These are phyloP conservation scores for Syngnathus floridae DNA, from an alignment of 2,113 vertebrate genomes.

Conservation along the genomic window DNA sequence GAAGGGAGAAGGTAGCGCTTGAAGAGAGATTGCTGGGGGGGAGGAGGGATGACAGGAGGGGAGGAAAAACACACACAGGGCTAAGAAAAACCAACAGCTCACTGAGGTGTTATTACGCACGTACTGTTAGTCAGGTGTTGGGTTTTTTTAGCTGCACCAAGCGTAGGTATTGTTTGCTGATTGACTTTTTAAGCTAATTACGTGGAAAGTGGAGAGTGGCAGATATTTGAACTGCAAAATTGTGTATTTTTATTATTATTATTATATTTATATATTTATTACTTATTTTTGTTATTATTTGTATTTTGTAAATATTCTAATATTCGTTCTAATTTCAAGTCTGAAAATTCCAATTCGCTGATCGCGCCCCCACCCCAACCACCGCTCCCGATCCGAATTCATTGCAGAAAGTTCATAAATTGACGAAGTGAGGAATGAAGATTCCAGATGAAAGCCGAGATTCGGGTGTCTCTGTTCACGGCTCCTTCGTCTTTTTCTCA, in stretches of 20 bases:
- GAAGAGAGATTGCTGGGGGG: slow-evolving; percentile 23
- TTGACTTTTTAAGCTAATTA: not conserved
- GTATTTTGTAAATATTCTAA: too few relatives aligned
- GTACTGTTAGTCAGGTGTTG: slow-evolving; percentile 54
- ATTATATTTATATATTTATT: too few relatives aligned
- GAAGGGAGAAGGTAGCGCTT: slow-evolving; percentile 45
- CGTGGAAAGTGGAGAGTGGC: too few relatives aligned
- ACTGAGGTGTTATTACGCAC: slow-evolving; percentile 70
- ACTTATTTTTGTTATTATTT: too few relatives aligned
- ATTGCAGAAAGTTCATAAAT: slow-evolving; percentile 53
- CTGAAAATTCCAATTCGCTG: too few relatives aligned
- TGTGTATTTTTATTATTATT: too few relatives aligned
- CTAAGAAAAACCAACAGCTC: slow-evolving; percentile 67
- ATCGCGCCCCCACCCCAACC: too few relatives aligned
- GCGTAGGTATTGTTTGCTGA: not conserved
- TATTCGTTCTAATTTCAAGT: too few relatives aligned
- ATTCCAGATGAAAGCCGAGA: slow-evolving; percentile 46
- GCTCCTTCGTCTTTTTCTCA: slow-evolving; percentile 48
- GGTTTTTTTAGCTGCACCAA: slow-evolving; percentile 6
- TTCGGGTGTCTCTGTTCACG: slow-evolving; percentile 40
- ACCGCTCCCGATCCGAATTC: too few relatives aligned
- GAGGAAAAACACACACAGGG: slow-evolving; percentile 59
- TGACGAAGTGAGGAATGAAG: slow-evolving; percentile 35
- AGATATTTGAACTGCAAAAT: too few relatives aligned
- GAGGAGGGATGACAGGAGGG: slow-evolving; percentile 45